Evolutionary conservation across 2,797 vertebrate species (phyloP).

Genomic region (Lithobates sylvaticus): DNA sequence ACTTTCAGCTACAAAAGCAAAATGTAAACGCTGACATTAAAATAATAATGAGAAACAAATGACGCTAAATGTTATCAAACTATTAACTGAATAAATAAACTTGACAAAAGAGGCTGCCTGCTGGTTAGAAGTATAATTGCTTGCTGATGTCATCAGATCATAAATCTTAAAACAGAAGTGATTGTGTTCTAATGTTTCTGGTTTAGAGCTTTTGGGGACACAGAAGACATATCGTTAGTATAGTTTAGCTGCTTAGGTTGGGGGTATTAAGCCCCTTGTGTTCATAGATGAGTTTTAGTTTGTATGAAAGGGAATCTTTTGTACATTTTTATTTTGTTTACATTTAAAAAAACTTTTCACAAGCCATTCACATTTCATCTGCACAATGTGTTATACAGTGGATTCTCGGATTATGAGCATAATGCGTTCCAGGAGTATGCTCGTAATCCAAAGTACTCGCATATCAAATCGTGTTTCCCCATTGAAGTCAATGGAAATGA

Average conservation of each 20-base stretch:
- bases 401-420: too few species aligned
- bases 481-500: too few species aligned
- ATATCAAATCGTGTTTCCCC: too few species aligned
- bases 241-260: background rate
- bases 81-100: conserved; percentile 32
- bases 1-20: conserved; percentile 30
- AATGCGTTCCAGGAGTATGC: too few species aligned
- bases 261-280: background rate
- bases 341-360: too few species aligned
- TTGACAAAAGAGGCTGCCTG: conserved; percentile 24
- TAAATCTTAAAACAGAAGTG: conserved; percentile 3
- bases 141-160: conserved; percentile 16
- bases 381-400: too few species aligned
- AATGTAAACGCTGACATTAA: conserved; percentile 29
- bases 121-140: conserved; percentile 40
- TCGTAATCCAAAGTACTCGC: too few species aligned
- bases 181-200: background rate
- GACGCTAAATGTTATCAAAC: conserved; percentile 19
- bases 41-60: conserved; percentile 23
- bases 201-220: background rate
- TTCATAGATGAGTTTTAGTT: too few species aligned
- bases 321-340: too few species aligned
- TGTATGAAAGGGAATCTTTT: too few species aligned
- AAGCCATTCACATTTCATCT: too few species aligned
- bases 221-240: background rate